Conservation (phyloP, 1,140 invertebrate genomes). For the Magallana ariakensis region DNA sequence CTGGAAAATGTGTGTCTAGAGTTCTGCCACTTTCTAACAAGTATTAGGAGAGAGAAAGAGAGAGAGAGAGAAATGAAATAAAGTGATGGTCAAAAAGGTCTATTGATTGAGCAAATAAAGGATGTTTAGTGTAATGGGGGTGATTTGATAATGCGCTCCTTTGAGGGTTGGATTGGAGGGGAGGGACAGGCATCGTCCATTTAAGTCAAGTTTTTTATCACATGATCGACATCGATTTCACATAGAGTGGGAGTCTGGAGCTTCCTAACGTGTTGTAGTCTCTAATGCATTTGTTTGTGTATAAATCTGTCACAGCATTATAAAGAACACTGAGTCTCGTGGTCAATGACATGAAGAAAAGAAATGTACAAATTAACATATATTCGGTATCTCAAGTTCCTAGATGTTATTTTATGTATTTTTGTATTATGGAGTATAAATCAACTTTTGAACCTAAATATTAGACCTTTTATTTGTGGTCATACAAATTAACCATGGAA, state of each 20-base stretch:
- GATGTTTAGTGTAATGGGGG: neutral
- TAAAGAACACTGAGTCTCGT: neutral
- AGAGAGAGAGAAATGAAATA: neutral
- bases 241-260: neutral
- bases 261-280: neutral
- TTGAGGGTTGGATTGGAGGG: neutral
- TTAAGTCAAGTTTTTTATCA: neutral
- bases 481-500: too few relatives aligned
- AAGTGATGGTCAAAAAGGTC: neutral
- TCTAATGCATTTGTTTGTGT: conserved; percentile 8
- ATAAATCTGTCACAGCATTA: neutral
- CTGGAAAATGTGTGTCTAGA: too few relatives aligned
- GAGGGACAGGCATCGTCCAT: conserved; percentile 3
- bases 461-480: too few relatives aligned
- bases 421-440: too few relatives aligned
- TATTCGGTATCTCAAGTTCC: too few relatives aligned
- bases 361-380: too few relatives aligned
- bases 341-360: too few relatives aligned
- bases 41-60: neutral
- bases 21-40: neutral
- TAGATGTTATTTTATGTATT: too few relatives aligned
- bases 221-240: conserved; percentile 10
- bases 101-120: conserved; percentile 33
- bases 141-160: neutral
- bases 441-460: too few relatives aligned